phyloP scores from a whole-genome alignment of 2,113 vertebrate species.

The Eolophus roseicapilla region DNA sequence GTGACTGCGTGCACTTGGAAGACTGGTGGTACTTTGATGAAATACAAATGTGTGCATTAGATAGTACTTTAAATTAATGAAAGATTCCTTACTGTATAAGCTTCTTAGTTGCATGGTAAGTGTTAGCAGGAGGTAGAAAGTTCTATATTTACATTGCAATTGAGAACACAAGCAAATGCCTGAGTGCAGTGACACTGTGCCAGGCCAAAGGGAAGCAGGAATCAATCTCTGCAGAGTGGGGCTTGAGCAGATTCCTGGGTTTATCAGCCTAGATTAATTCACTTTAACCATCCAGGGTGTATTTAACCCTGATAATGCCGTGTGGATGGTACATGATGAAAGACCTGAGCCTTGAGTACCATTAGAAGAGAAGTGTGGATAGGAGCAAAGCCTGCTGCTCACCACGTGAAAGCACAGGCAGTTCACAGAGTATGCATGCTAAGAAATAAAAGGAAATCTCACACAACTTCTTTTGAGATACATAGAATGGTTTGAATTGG shows the following conservation, averaged over 20 bases:
- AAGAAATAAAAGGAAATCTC: neutral
- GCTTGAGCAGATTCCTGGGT: neutral
- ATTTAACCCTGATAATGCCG: neutral
- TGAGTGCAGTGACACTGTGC: neutral
- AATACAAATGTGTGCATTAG: accelerated
- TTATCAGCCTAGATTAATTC: neutral
- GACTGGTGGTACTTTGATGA: neutral
- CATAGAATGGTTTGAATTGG: neutral
- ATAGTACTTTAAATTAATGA: neutral
- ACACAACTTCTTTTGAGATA: neutral
- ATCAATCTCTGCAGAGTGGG: neutral
- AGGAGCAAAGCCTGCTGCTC: neutral
- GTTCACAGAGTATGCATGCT: neutral
- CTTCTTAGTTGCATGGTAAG: neutral
- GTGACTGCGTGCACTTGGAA: neutral
- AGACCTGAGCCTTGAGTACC: neutral
- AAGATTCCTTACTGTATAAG: neutral
- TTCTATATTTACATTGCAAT: neutral
- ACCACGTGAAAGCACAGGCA: neutral
- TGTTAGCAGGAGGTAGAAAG: neutral
- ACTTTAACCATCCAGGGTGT: neutral
- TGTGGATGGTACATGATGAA: neutral
- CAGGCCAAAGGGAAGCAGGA: neutral
- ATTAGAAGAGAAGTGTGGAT: neutral
- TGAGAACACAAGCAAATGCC: accelerated